Percentiles rank a stretch among this genome's conserved stretches.
Conservation (phyloP, 2,888 invertebrate genomes). For the Allophyes oxyacanthae region DNA sequence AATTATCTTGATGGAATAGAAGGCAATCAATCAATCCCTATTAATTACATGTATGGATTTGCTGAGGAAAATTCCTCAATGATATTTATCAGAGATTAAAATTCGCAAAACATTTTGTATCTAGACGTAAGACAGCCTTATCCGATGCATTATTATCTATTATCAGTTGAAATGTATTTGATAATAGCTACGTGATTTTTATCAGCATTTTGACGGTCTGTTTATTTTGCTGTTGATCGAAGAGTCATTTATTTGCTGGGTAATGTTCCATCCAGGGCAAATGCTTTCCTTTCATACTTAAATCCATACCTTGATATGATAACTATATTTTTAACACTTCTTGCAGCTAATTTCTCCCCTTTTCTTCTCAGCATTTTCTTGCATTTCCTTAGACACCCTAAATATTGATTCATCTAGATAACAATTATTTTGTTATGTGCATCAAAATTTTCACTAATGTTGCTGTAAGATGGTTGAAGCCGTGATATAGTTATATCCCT, state of each 20-base stretch:
- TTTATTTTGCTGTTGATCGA: constrained; percentile 13
- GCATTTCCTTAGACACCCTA: too few species aligned
- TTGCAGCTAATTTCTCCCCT: too few species aligned
- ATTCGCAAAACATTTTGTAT: constrained; percentile 38
- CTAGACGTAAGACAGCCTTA: constrained; percentile 61
- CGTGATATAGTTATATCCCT: too few species aligned
- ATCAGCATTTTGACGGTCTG: constrained; percentile 12
- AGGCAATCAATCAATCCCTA: constrained; percentile 33
- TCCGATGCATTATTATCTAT: constrained; percentile 15
- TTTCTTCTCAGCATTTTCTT: too few species aligned
- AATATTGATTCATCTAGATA: too few species aligned
- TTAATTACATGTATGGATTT: constrained; percentile 40
- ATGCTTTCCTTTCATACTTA: too few species aligned
- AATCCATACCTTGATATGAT: too few species aligned
- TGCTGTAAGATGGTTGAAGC: too few species aligned
- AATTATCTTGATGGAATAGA: neutral
- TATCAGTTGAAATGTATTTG: constrained; percentile 21
- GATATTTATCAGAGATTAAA: constrained; percentile 40
- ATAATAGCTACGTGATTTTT: constrained; percentile 27
- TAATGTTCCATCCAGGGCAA: neutral
- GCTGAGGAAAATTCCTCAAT: constrained; percentile 46
- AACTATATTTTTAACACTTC: too few species aligned
- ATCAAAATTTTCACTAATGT: too few species aligned
- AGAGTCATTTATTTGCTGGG: too few species aligned
- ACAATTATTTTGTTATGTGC: too few species aligned